Base-by-base conservation (phyloP, 2,888 invertebrate species). In the Stomorhina lunata region DNA sequence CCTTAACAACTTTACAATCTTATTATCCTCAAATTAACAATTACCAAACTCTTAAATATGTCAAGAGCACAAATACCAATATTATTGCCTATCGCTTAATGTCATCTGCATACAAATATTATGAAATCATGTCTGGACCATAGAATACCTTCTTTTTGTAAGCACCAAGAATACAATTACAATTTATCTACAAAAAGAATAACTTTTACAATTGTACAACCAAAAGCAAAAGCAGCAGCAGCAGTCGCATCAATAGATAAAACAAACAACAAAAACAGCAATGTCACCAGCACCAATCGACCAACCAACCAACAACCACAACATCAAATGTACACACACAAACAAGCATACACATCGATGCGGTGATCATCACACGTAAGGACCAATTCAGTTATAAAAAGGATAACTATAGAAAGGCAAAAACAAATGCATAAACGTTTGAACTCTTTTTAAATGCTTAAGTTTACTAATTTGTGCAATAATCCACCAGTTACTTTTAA, bases 151-250 rank as follows among this genome's bases (percentile, higher is more conserved):
- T 68, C 40, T 50, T 68, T 50, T 66, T 72, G 50, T 72, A 17
- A 32, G 45, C 27, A 29, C 48, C 27, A 50, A 78, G 61, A 78
- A 78, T 66, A 40, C 34, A 72, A n/a, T n/a, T 76, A 75, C 65
- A 71, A 79, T 59, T 63, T 55, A 73, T 73, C 73, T 78, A 81
- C 73, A 69, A 66, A 57, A 75, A 71, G 72, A 65, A 71, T 65
- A 79, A 79, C 34, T 66, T 48, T 68, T 10, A 71, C 71, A 75
- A 79, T 43, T 15, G 17, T 72, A 66, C 57, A 61, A 65, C 79
- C 71, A 48, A 63, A 53, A 72, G 61, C 57, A 57, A 50, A 9
- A 37, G 6, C 10, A 75, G 55, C 43, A 75, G 27, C 50, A 69
- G 34, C 37, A 43, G n/a, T 15, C 48, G 15, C 69, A 75, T 34